Base-by-base conservation (phyloP, 2,113 vertebrate species). In the Propithecus coquereli region DNA sequence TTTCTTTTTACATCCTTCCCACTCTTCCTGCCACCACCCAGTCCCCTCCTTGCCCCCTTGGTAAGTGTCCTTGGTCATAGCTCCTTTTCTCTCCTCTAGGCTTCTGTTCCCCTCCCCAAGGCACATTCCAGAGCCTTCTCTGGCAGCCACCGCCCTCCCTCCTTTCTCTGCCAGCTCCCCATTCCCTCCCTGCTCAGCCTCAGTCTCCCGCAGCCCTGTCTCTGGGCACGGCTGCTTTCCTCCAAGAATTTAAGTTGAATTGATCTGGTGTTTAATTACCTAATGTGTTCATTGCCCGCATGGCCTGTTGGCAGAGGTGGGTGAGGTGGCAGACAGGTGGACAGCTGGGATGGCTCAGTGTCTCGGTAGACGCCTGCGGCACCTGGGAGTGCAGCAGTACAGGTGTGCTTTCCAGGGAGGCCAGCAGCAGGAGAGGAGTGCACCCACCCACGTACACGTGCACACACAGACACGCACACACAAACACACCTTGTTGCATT, bases 181-280 rank as follows among this genome's bases (percentile, higher is more conserved):
- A 37, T 20, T 59, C 50, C 7, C 12, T 25, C 25, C 32, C 40
- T n/a, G 65, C 6, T 8, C 40, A 43, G 34, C 18, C 93, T 47
- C 16, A 77, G 65, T 91, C 93, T 77, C 90, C 87, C 63, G 88
- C 34, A 97, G 73, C 71, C 89, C 96, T 87, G 96, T 87, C 90
- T 57, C 94, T 86, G 34, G 68, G 97, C 96, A 96, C 32, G 84
- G 96, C 94, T 98, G 93, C 95, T 97, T 98, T 98, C 97, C 97
- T 97, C 91, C 71, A 90, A 97, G 97, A 96, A 98, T 96, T 96
- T 97, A 98, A 98, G 96, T 97, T 66, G 84, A 98, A 98, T 97
- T 97, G 97, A 98, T 98, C 96, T 98, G 95, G 97, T 96, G 96
- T 98, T 98, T 98, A 98, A 98, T 98, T 98, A 96, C 97, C 97